These are phyloP conservation scores for Drosophila pruinosa DNA, from an alignment of 1,140 invertebrate genomes.

Conservation along the genomic window DNA sequence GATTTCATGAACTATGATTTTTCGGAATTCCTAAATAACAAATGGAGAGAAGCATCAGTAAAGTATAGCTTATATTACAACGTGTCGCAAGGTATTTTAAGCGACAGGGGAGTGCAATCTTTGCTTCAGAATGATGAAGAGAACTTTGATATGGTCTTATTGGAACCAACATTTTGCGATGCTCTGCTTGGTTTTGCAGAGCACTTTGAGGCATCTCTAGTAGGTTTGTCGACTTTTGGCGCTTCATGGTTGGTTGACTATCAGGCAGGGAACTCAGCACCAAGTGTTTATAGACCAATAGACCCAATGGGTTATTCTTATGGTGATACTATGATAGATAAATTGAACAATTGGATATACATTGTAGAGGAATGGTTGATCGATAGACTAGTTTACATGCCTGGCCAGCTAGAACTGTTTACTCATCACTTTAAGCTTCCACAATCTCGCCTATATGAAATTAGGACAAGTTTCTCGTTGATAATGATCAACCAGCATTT, in stretches of 20 bases:
- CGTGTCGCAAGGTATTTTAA: neutral
- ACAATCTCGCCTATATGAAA: constrained; percentile 4
- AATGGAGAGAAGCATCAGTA: constrained; percentile 12
- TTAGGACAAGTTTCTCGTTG: constrained; percentile 35
- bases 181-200: constrained; percentile 52
- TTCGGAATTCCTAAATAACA: too few relatives aligned
- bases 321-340: constrained; percentile 73
- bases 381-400: constrained; percentile 26
- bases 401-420: constrained; percentile 61
- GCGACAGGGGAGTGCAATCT: too few relatives aligned
- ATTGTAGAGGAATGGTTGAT: constrained; percentile 43
- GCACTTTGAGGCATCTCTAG: constrained; percentile 51
- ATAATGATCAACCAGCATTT: constrained; percentile 64
- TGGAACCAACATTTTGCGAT: constrained; percentile 44
- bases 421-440: constrained; percentile 57
- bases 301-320: constrained; percentile 51
- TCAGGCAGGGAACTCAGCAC: constrained; percentile 45
- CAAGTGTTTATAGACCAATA: constrained; percentile 68
- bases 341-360: constrained; percentile 70
- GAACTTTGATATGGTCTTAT: constrained; percentile 67
- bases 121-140: too few relatives aligned
- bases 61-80: neutral
- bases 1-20: too few relatives aligned
- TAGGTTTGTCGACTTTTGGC: constrained; percentile 45
- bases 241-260: constrained; percentile 36